These are phyloP conservation scores for Coracopsis vasa DNA, from an alignment of 2,113 vertebrate genomes.

Conservation along the genomic window DNA sequence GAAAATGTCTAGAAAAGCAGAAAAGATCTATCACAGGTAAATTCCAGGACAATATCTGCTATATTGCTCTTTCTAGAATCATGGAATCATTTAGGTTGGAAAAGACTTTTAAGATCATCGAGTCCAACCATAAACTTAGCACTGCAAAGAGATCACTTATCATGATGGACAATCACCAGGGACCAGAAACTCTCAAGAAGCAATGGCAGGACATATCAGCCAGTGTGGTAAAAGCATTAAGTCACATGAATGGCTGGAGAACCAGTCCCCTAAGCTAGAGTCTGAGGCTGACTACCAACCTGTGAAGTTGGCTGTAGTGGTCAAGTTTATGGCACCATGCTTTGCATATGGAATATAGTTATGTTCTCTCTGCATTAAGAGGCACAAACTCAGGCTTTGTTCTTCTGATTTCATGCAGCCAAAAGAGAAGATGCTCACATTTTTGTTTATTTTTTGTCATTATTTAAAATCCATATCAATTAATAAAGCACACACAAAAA, in stretches of 20 bases:
- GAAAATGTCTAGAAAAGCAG: neutral
- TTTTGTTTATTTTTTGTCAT: neutral
- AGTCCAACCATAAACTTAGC: neutral
- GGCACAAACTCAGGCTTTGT: neutral
- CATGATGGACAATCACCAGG: neutral
- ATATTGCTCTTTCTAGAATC: neutral
- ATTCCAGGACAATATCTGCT: neutral
- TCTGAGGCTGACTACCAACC: neutral
- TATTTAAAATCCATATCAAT: neutral
- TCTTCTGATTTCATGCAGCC: neutral
- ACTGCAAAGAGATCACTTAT: neutral
- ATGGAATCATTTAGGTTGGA: neutral
- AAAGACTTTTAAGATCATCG: neutral
- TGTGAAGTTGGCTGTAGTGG: neutral
- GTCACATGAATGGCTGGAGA: neutral
- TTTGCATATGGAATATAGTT: neutral
- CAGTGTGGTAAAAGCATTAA: neutral
- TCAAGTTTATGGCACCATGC: neutral
- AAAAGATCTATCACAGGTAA: neutral
- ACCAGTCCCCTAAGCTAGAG: neutral
- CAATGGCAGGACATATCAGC: neutral
- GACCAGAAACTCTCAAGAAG: neutral
- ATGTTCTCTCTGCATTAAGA: neutral
- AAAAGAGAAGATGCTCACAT: neutral
- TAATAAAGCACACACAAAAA: neutral